Base-by-base conservation (phyloP, 2,888 invertebrate genomes). In the Apeira syringaria region DNA sequence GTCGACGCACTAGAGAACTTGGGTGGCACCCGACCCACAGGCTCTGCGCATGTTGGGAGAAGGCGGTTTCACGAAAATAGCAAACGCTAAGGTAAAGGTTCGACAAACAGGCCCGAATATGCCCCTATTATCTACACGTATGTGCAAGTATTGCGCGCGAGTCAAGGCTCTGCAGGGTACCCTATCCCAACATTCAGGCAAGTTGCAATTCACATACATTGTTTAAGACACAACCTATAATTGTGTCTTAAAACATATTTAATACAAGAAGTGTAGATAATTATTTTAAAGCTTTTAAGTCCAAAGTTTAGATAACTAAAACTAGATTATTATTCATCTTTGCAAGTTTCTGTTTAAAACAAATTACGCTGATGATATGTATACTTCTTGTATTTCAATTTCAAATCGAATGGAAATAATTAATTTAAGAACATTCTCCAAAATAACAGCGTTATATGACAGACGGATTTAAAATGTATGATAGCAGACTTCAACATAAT, bases 111-210 rank as follows among this genome's bases (percentile, higher is more conserved):
- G 42, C 56, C 67, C 70, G 71, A 53, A 60, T 43, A 57, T 53
- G 60, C 61, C 71, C 75, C 77, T 75, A 76, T 64, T 59, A 38
- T 66, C 56, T 61, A 57, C 58, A 50, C 18, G 43, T 39, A 41
- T 51, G 17, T 40, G 34, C 15, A 36, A 53, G 50, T 36, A 36
- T 38, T 57, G 61, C 76, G 61, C 76, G 81, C 81, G 81, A 72
- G 87, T 85, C 72, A 80, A 81, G 88, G 85, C 87, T 88, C 84
- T 82, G 82, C 95, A 95, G 96, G 96, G 96, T 96, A 97, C 97
- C 97, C 97, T 96, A 97, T 97, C 97, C 97, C 97, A 97, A 97
- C 97, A 97, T 97, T 96, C 97, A 97, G 97, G 97, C 96, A 95
- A 93, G 85, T 81, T 74, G 59, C 58, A 68, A 9, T 24, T 5